Base-by-base conservation (phyloP, 2,888 invertebrate genomes). In the Diarsia dahlii region DNA sequence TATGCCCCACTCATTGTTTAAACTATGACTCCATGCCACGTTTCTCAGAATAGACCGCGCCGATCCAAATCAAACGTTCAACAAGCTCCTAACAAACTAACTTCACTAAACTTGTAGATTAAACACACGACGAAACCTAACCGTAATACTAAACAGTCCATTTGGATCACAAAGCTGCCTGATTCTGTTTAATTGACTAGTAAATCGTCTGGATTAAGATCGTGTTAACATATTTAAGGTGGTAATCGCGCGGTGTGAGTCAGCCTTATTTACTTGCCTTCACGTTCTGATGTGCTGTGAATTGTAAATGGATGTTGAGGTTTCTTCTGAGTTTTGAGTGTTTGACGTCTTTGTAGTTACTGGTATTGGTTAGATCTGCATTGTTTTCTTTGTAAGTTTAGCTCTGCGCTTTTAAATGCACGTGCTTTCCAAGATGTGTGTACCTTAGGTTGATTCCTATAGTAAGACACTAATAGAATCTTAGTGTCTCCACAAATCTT, bases 31-130 rank as follows among this genome's bases (percentile, higher is more conserved):
- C 92, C 92, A 93, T 92, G 93, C 92, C 93, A 94, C 93, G 94
- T 92, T 95, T 95, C 95, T 92, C 84, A 93, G 96, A 95, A 96
- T 92, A 94, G 93, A 94, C 91, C 91, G 90, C 88, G 89, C 84
- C 95, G 95, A 95, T 95, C 95, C 95, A 95, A 95, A 95, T 96
- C 95, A 94, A 95, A 96, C 95, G 95, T 94, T 91, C 92, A 93
- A 93, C 63, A 63, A 63, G 45, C 45, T 60, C 45, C 93, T 92
- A 92, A 90, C 92, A 84, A 80, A 92, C 93, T n/a, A n/a, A n/a
- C n/a, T n/a, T n/a, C n/a, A n/a, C n/a, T 95, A 91, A 90, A 95
- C 93, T 94, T 94, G 94, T 92, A 94, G 91, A 94, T 94, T 88
- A 89, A 90, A 73, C 80, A 90, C 93, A 92, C 91, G 91, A 89